Base-by-base conservation (phyloP, 2,113 vertebrate genomes). In the Myxocyprinus asiaticus region DNA sequence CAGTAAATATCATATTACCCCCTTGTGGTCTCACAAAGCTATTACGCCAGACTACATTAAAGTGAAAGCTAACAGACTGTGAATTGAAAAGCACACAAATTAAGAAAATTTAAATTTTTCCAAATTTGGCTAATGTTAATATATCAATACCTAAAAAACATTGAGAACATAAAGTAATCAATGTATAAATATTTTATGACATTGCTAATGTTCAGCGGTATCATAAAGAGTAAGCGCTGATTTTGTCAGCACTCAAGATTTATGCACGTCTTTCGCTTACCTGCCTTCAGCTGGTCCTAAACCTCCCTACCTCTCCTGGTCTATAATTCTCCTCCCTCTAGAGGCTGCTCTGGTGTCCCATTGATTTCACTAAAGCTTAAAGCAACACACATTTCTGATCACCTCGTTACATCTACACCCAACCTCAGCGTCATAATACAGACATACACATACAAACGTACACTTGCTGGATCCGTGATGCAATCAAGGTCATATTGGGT, bases 241-340 rank as follows among this genome's bases (percentile, higher is more conserved):
- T 92, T 91, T 89, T 91, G 88, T 91, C 88, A 88, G 47, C 42
- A 51, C 70, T n/a, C 82, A 81, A 89, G 85, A 91, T 91, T 88
- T 90, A 90, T 81, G 70, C 47, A 63, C 44, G 22, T 76, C 43
- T 65, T 17, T 78, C 67, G 81, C 63, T 61, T 43, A 58, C 58
- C 72, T 17, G 10, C 7, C 43, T 58, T 66, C 12, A 61, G 10
- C 53, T 33, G 67, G 14, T 44, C 79, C 69, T 44, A 59, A 53
- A 55, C 11, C 68, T 62, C 58, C 59, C 51, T 64, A n/a, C 51
- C 44, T 62, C 53, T 55, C 53, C 33, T 8, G 2, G 0, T 65
- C 22, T 15, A n/a, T 44, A 65, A 76, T 75, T 10, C 72, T n/a
- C 59, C 17, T 51, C 7, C 72, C 22, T 50, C 59, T 14, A 63